These are phyloP conservation scores for Pammene fasciana DNA, from an alignment of 2,888 invertebrate species.

Conservation along the genomic window DNA sequence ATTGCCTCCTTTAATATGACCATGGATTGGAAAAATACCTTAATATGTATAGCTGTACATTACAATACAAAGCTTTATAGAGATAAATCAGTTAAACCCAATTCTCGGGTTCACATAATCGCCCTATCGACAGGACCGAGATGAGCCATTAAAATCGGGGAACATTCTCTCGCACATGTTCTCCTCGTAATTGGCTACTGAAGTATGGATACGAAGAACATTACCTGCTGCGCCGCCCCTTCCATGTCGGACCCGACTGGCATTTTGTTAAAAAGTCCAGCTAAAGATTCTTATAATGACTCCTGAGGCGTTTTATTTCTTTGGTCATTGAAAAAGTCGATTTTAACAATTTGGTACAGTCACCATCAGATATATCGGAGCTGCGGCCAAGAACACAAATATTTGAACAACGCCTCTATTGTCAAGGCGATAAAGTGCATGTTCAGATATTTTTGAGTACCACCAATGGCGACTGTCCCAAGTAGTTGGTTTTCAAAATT, in stretches of 20 bases:
- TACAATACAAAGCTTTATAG: neutral
- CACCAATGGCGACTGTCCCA: too few relatives aligned
- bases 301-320: too few relatives aligned
- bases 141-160: constrained; percentile 26
- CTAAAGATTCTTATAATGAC: neutral
- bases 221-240: constrained; percentile 39
- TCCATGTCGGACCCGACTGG: constrained; percentile 32
- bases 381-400: too few relatives aligned
- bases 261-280: constrained; percentile 31
- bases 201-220: constrained; percentile 39
- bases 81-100: neutral
- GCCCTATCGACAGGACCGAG: constrained; percentile 3
- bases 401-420: too few relatives aligned
- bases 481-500: too few relatives aligned
- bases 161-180: constrained; percentile 31
- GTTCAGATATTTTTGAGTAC: too few relatives aligned
- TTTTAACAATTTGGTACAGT: too few relatives aligned
- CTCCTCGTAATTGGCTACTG: constrained; percentile 34
- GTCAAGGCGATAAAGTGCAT: too few relatives aligned
- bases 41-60: neutral
- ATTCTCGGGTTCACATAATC: neutral
- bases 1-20: too few relatives aligned
- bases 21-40: too few relatives aligned
- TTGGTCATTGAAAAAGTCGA: too few relatives aligned
- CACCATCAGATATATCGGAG: too few relatives aligned